Conservation (phyloP, 2,113 vertebrate species). For the Anoplopoma fimbria region DNA sequence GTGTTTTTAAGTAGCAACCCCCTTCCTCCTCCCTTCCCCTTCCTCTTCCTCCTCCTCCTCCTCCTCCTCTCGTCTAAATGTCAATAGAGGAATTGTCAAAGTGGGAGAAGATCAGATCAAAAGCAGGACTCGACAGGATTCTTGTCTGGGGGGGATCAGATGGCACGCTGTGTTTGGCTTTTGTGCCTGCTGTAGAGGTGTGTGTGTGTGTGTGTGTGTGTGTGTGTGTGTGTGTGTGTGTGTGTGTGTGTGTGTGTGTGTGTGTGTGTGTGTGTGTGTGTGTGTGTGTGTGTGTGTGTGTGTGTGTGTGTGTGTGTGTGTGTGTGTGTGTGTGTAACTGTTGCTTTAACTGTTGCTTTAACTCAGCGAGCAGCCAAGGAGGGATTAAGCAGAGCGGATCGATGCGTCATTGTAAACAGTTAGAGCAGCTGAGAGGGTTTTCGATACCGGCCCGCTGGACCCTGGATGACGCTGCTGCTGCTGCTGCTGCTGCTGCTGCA, state of each 20-base stretch:
- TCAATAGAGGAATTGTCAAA: conserved; percentile 53
- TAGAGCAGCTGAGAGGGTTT: conserved; percentile 54
- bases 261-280: conserved; percentile 7
- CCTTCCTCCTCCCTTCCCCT: neutral
- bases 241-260: neutral
- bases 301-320: neutral
- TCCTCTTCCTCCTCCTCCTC: neutral
- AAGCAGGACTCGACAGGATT: conserved; percentile 33
- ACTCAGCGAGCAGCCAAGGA: conserved; percentile 37
- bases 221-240: neutral
- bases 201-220: conserved; percentile 1
- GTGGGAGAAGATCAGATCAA: conserved; percentile 43
- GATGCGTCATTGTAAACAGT: conserved; percentile 71
- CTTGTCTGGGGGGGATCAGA: conserved; percentile 32
- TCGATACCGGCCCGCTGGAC: conserved; percentile 54
- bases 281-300: too few species aligned
- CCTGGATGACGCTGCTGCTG: conserved; percentile 4
- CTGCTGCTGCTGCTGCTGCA: neutral
- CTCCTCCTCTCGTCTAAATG: neutral
- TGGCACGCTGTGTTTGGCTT: conserved; percentile 19
- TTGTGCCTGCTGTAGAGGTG: conserved; percentile 14
- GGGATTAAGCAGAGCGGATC: conserved; percentile 65
- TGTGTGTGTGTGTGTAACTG: neutral
- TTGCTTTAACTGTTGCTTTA: conserved; percentile 68
- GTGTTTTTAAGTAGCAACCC: conserved; percentile 3